Conservation (phyloP, 2,113 vertebrate genomes). For the Todiramphus saurophagus region DNA sequence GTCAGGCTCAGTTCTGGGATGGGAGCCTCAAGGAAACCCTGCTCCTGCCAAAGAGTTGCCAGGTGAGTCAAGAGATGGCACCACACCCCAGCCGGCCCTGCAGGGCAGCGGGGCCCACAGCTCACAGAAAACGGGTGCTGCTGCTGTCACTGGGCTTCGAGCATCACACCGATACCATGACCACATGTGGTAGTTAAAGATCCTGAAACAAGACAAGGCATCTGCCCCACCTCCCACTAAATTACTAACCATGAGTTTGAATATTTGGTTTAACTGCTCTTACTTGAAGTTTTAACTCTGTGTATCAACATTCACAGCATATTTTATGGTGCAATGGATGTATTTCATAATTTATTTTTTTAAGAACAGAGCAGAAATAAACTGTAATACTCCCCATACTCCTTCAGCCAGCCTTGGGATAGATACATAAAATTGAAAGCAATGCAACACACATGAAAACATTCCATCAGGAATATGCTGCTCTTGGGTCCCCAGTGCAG, state of each 20-base stretch:
- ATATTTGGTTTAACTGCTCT: not conserved
- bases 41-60: conserved; percentile 41
- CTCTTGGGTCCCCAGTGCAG: rapidly evolving
- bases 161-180: conserved; percentile 19
- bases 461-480: not conserved
- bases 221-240: not conserved
- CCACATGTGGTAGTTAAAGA: conserved; percentile 58
- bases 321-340: not conserved
- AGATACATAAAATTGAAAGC: not conserved
- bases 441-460: not conserved
- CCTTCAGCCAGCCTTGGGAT: not conserved
- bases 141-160: not conserved
- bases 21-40: conserved; percentile 51
- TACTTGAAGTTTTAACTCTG: not conserved
- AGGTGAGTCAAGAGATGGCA: conserved; percentile 71
- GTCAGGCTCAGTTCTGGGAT: conserved; percentile 46
- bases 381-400: not conserved
- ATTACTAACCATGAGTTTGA: not conserved
- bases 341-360: not conserved
- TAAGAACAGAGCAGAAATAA: not conserved
- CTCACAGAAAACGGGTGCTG: not conserved
- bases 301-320: not conserved
- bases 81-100: not conserved
- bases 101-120: not conserved
- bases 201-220: conserved; percentile 37